Percentiles rank a stretch among this genome's conserved stretches.
Evolutionary conservation across 2,888 invertebrate species (phyloP).

Genomic region (Polyommatus iphigenia): DNA sequence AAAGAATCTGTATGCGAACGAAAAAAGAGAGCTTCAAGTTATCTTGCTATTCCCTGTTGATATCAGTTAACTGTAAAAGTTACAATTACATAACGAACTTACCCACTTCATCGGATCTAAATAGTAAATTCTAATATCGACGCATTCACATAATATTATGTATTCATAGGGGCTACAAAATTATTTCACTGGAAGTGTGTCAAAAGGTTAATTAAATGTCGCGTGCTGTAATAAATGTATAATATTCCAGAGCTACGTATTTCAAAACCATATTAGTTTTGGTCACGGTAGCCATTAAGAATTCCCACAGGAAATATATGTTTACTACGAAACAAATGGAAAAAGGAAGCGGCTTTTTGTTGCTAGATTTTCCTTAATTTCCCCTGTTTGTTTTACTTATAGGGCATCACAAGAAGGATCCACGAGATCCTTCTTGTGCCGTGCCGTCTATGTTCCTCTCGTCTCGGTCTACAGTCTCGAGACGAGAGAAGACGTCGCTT

Average conservation of each 20-base stretch:
- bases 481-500: too few species aligned
- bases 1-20: too few species aligned
- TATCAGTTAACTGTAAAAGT: neutral
- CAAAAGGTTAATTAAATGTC: conserved; percentile 24
- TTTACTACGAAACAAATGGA: neutral
- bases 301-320: neutral
- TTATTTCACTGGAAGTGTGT: conserved; percentile 10
- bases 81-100: neutral
- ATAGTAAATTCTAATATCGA: neutral
- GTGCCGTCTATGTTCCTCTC: too few species aligned
- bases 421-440: too few species aligned
- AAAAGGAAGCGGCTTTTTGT: neutral
- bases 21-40: too few species aligned
- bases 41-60: too few species aligned
- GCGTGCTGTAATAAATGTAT: neutral
- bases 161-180: neutral
- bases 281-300: neutral
- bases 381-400: too few species aligned
- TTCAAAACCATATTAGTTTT: conserved; percentile 22
- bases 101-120: neutral
- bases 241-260: neutral
- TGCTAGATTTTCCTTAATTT: neutral
- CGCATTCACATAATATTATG: neutral
- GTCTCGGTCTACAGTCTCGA: too few species aligned
- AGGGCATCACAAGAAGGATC: too few species aligned